Conservation (phyloP, 1,140 invertebrate genomes). For the Leptestheria dahalacensis region DNA sequence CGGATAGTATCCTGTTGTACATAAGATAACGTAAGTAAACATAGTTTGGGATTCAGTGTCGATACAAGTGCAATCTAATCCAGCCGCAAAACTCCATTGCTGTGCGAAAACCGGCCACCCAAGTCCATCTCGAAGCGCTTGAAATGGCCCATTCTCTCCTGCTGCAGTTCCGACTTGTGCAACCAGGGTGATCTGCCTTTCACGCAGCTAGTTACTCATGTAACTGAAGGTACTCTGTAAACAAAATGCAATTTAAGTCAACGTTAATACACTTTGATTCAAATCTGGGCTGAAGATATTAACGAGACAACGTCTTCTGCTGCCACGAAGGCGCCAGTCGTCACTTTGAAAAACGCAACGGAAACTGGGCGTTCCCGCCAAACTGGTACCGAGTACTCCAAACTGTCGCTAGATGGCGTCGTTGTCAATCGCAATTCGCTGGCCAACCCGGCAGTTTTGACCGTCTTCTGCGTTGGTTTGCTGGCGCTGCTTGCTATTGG, state of each 20-base stretch:
- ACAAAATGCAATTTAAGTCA: too few species aligned
- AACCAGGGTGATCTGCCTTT: conserved; percentile 7
- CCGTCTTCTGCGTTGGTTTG: conserved; percentile 5
- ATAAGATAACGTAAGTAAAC: too few species aligned
- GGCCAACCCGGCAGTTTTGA: conserved; percentile 7
- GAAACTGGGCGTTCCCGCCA: not conserved
- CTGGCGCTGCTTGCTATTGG: conserved; percentile 1
- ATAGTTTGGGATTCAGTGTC: too few species aligned
- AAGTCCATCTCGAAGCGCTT: conserved; percentile 4
- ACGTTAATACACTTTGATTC: too few species aligned
- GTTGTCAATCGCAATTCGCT: not conserved
- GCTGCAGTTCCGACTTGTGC: conserved; percentile 10
- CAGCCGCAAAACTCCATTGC: conserved; percentile 13
- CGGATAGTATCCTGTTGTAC: too few species aligned
- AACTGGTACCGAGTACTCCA: not conserved
- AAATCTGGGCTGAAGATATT: not conserved
- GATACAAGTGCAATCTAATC: too few species aligned
- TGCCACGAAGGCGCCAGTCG: not conserved
- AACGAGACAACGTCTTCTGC: not conserved
- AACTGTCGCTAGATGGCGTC: not conserved
- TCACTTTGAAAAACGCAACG: not conserved
- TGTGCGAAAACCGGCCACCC: conserved; percentile 14
- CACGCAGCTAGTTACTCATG: not conserved
- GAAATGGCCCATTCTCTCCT: conserved; percentile 11
- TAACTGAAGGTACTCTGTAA: not conserved